Base-by-base conservation (phyloP, 1,140 invertebrate species). In the Zaprionus taronus region DNA sequence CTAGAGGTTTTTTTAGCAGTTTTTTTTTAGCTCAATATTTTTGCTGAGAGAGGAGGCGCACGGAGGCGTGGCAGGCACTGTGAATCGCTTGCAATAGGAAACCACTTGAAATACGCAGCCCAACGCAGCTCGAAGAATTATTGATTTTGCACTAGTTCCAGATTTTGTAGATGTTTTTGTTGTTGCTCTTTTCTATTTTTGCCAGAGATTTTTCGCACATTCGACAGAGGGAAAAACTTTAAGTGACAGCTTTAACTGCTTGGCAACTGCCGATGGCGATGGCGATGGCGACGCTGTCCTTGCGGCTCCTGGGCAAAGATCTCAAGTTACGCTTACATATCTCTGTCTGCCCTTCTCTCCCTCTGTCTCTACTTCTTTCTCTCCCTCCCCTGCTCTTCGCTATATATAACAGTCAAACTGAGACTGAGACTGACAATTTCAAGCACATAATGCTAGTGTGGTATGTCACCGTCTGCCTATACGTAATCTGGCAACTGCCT, bases 101-200 rank as follows among this genome's bases (percentile, higher is more conserved):
- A 87, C 84, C 84, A 83, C 81, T 83, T 89, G 64, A 87, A 61
- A 65, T 56, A 64, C 58, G 34, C n/a, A 47, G 47, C 69, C 12
- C 20, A 51, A 51, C 47, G 47, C 47, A 51, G 49, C 0, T 58
- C 60, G 65, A 74, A 51, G 68, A 77, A 51, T 72, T 89, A 89
- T 89, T 89, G 84, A 90, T 89, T 89, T 84, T 81, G 71, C 75
- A 77, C 81, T 89, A 90, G 78, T 64, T 62, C 56, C 75, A 90
- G 85, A 87, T 87, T 90, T 85, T 47, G 4, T 24, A 0, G 17
- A 51, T 51, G 12, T 51, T 51, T 51, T 51, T 51, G 17, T 81
- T 47, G n/a, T 4, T 38, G 9, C 7, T 14, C 4, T 81, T 72
- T 41, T 47, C 36, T 38, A 44, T 44, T 44, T 44, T 44, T 44